phyloP scores from a whole-genome alignment of 2,113 vertebrate genomes.

The Corvus cornix region DNA sequence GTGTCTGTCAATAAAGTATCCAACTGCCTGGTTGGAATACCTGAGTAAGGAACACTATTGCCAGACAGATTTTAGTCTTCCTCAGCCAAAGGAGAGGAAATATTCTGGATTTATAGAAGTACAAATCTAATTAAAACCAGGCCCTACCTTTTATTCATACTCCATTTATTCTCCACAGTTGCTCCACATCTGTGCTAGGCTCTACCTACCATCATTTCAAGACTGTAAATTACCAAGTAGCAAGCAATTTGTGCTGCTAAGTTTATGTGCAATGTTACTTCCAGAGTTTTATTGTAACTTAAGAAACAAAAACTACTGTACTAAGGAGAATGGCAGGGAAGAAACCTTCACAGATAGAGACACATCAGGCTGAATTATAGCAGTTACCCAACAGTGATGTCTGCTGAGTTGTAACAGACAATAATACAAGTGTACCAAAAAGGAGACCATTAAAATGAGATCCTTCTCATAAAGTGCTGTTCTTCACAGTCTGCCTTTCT shows the following conservation, averaged over 20 bases:
- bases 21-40: background rate
- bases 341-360: background rate
- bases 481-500: background rate
- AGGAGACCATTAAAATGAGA: background rate
- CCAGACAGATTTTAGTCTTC: background rate
- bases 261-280: background rate
- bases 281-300: background rate
- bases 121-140: background rate
- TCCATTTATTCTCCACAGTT: background rate
- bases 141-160: background rate
- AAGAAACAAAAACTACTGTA: background rate
- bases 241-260: background rate
- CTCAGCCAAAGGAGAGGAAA: background rate
- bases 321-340: background rate
- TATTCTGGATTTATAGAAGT: background rate
- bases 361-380: background rate
- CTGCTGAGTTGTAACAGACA: background rate
- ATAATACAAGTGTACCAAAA: background rate
- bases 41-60: background rate
- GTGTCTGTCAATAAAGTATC: background rate
- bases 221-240: background rate
- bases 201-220: background rate
- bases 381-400: background rate
- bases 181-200: background rate
- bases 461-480: background rate